phyloP scores from a whole-genome alignment of 1,140 invertebrate genomes.

The Micrasema longulum region DNA sequence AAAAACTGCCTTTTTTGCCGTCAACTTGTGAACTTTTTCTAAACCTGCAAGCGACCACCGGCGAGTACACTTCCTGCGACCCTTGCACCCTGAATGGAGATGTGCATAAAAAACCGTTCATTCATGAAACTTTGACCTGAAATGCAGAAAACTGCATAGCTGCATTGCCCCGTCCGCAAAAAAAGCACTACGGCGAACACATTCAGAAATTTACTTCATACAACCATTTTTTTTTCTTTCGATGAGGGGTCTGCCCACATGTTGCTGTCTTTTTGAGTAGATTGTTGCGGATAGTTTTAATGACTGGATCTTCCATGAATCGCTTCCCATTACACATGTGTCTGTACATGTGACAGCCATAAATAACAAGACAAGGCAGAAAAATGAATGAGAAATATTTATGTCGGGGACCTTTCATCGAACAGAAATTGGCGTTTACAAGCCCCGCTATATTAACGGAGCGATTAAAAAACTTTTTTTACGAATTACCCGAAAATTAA shows the following conservation, averaged over 20 bases:
- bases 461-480: too few species aligned
- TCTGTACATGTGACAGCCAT: conserved; percentile 19
- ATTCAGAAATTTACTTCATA: not conserved
- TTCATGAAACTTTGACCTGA: conserved; percentile 47
- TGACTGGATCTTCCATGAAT: conserved; percentile 35
- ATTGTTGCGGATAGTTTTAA: conserved; percentile 1
- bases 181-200: too few species aligned
- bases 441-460: too few species aligned
- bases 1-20: conserved; percentile 12
- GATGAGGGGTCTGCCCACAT: not conserved
- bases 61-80: conserved; percentile 46
- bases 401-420: too few species aligned
- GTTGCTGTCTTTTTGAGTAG: conserved; percentile 4
- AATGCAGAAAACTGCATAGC: conserved; percentile 8
- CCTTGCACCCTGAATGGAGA: conserved; percentile 14
- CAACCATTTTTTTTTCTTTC: conserved; percentile 9
- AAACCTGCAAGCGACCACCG: conserved; percentile 42
- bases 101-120: conserved; percentile 25
- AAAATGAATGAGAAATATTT: conserved; percentile 5
- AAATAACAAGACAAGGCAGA: conserved; percentile 14
- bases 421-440: too few species aligned
- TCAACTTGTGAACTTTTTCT: conserved; percentile 13
- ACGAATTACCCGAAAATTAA: too few species aligned
- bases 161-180: not conserved
- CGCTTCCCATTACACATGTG: conserved; percentile 15